Base-by-base conservation (phyloP, 2,113 vertebrate genomes). In the Halcyon malimbica region DNA sequence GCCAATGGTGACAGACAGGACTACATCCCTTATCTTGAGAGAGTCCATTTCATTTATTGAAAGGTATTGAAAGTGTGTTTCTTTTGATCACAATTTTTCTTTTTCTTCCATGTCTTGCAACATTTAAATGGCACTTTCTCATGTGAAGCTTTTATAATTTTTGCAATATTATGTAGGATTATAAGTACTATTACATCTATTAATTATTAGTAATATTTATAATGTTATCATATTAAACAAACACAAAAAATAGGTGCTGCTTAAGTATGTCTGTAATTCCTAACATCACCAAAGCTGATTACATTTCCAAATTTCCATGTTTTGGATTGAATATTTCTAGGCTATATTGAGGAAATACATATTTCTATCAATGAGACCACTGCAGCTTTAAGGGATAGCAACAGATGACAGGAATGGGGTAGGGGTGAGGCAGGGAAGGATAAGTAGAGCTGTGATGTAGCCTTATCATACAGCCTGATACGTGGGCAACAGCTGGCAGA, bases 11-110 rank as follows among this genome's bases (percentile, higher is more conserved):
- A 39, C 98, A 41, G 96, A 98, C 10, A 98, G 96, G 6, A 84
- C 98, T 12, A 94, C 98, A 0, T 23, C 89, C 3, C 97, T 98
- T 63, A 39, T 99, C 19, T 94, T 99, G 77, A 86, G 8, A 15
- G 99, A 99, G 64, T 98, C 97, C 1, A 64, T 98, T 50, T 67
- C 84, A 24, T 99, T 99, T 59, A 94, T 99, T 62, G 94, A 97
- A 85, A 98, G 99, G 99, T 99, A 35, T 35, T 35, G 35, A 89
- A 94, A 83, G 17, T 25, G 16, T 14, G 8, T 50, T 92, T 88
- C 17, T 6, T 62, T 65, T 87, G 42, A 53, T 44, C 20, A 12
- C 9, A 54, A 4, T 42, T 83, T 33, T 86, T 60, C 60, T 33
- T 19, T 0, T 44, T 60, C 63, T 80, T 53, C 8, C 1, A 5